A percentile compares a stretch with the other conserved stretches of the same genome.
phyloP scores from a whole-genome alignment of 53 echinoderm and acorn worm genomes.

The Zoroaster sp. region DNA sequence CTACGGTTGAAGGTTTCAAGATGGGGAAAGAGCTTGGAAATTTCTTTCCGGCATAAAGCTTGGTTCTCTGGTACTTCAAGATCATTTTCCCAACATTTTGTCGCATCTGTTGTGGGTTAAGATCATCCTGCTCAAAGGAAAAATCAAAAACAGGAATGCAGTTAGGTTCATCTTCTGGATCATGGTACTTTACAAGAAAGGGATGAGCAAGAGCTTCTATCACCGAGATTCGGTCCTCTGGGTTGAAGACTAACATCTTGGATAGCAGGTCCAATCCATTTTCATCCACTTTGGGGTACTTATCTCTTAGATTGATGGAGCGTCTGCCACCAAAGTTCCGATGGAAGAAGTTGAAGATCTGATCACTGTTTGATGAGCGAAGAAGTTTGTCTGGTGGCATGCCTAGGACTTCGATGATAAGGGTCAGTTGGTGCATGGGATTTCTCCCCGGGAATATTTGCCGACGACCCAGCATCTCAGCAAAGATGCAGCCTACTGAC shows the following conservation, averaged over 20 bases:
- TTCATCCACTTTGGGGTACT: conserved; percentile 74
- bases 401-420: conserved; percentile 86
- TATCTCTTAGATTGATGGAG: conserved; percentile 62
- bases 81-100: conserved; percentile 93
- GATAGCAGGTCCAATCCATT: conserved; percentile 79
- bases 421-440: conserved; percentile 84
- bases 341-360: conserved; percentile 87
- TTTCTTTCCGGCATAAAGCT: conserved; percentile 42
- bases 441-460: conserved; percentile 98
- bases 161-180: conserved; percentile 86
- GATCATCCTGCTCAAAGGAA: conserved; percentile 83
- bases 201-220: conserved; percentile 86
- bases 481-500: conserved; percentile 98
- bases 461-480: conserved; percentile 90
- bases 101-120: conserved; percentile 82
- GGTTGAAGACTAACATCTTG: conserved; percentile 90
- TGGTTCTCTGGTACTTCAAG: conserved; percentile 81
- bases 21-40: conserved; percentile 6
- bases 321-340: conserved; percentile 76
- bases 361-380: conserved; percentile 79
- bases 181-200: conserved; percentile 83
- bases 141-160: conserved; percentile 95
- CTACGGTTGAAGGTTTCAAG: conserved; percentile 17
- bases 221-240: conserved; percentile 77
- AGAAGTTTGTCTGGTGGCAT: conserved; percentile 92